A percentile compares a stretch with the other conserved stretches of the same genome.
phyloP scores from a whole-genome alignment of 1,140 invertebrate genomes.

The Drosophila suzukii region DNA sequence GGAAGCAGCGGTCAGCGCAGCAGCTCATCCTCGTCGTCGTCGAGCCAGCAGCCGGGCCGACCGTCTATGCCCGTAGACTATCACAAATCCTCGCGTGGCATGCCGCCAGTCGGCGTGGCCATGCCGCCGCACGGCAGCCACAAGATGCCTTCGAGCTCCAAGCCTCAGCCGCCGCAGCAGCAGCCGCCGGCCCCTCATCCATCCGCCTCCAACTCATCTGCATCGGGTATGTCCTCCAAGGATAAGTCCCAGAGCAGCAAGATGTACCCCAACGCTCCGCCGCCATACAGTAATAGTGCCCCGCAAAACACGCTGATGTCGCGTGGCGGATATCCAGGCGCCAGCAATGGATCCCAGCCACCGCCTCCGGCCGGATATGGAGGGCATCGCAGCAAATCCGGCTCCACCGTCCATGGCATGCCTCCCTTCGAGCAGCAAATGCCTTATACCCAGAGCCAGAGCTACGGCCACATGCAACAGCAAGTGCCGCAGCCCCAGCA shows the following conservation, averaged over 20 bases:
- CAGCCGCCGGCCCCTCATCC: slow-evolving; percentile 44
- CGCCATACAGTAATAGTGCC: slow-evolving; percentile 62
- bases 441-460: slow-evolving; percentile 66
- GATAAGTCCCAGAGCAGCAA: slow-evolving; percentile 64
- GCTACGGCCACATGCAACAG: slow-evolving; percentile 65
- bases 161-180: slow-evolving; percentile 44
- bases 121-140: slow-evolving; percentile 60
- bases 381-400: slow-evolving; percentile 71
- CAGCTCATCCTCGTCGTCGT: slow-evolving; percentile 35
- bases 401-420: slow-evolving; percentile 73
- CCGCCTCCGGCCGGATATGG: slow-evolving; percentile 39
- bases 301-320: slow-evolving; percentile 58
- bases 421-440: slow-evolving; percentile 67
- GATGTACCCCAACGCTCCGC: slow-evolving; percentile 70
- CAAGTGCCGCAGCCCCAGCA: slow-evolving; percentile 36
- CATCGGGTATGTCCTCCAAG: slow-evolving; percentile 56
- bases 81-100: slow-evolving; percentile 65
- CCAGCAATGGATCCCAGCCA: slow-evolving; percentile 43
- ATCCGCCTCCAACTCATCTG: slow-evolving; percentile 47
- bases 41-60: slow-evolving; percentile 50
- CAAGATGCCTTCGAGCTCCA: slow-evolving; percentile 62
- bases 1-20: slow-evolving; percentile 33
- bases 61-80: slow-evolving; percentile 68
- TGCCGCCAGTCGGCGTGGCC: slow-evolving; percentile 58
- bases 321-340: slow-evolving; percentile 59